Evolutionary conservation across 2,797 vertebrate genomes (phyloP).

Genomic region (Peromyscus melanophrys): DNA sequence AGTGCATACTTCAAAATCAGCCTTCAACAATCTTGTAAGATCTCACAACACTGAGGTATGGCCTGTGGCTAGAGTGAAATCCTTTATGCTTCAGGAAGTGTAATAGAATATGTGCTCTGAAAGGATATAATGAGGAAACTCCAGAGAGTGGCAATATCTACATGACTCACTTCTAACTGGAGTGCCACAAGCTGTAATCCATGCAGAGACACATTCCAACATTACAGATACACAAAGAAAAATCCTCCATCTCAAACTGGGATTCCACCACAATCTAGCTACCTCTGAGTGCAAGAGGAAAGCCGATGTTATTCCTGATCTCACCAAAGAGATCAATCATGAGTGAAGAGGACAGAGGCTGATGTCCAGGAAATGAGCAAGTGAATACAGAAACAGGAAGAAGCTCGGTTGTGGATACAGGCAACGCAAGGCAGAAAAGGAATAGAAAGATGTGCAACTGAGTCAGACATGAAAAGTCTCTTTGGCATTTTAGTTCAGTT

Average conservation of each 20-base stretch:
- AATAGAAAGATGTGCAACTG: background rate
- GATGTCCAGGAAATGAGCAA: background rate
- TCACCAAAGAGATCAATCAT: background rate
- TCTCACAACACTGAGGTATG: background rate
- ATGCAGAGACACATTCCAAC: background rate
- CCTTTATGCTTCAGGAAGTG: background rate
- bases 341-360: background rate
- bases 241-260: background rate
- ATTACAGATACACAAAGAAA: background rate
- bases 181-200: background rate
- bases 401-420: background rate
- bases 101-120: background rate
- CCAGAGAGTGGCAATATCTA: background rate
- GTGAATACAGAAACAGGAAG: background rate
- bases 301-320: background rate
- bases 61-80: background rate
- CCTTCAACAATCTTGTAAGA: background rate
- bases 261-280: background rate
- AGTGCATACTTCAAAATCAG: background rate
- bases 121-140: rapidly evolving
- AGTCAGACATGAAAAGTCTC: background rate
- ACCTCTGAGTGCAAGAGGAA: background rate
- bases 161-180: background rate
- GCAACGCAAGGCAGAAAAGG: background rate
- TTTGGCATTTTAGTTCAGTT: background rate